Percentiles rank a stretch among this genome's conserved stretches.
phyloP scores from a whole-genome alignment of 2,797 vertebrate genomes.

The Sebastiscus tertius region DNA sequence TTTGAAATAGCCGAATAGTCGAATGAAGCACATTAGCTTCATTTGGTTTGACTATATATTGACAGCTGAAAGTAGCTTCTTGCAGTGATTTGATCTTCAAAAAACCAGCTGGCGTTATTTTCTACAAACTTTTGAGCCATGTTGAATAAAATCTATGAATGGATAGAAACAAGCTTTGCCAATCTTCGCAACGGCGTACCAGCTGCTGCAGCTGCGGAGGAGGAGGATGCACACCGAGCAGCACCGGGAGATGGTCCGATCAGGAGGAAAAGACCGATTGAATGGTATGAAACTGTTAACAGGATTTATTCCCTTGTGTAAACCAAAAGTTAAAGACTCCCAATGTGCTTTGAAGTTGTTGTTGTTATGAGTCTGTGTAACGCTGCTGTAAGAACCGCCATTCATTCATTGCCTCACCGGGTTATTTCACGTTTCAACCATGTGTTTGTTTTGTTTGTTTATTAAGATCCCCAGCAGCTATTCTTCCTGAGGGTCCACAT shows the following conservation, averaged over 20 bases:
- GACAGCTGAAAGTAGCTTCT: slow-evolving; percentile 42
- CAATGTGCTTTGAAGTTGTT: background rate
- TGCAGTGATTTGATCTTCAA: slow-evolving; percentile 19
- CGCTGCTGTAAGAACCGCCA: background rate
- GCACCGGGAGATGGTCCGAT: slow-evolving; percentile 44
- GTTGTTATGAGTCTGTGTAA: background rate
- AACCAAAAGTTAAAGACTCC: background rate
- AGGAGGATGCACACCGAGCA: slow-evolving; percentile 46
- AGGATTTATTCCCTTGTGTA: background rate
- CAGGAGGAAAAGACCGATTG: slow-evolving; percentile 73
- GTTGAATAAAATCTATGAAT: slow-evolving; percentile 86
- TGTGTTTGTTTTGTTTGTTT: background rate
- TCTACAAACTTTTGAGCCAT: slow-evolving; percentile 70
- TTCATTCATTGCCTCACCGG: background rate
- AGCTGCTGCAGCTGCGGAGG: slow-evolving; percentile 65
- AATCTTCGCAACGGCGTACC: slow-evolving; percentile 80
- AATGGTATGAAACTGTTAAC: slow-evolving; percentile 62
- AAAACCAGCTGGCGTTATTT: slow-evolving; percentile 29
- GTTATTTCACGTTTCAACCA: background rate
- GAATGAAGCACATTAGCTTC: slow-evolving; percentile 61
- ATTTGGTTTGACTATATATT: slow-evolving; percentile 45
- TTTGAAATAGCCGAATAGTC: slow-evolving; percentile 48
- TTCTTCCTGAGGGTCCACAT: too few species aligned
- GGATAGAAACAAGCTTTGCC: slow-evolving; percentile 81
- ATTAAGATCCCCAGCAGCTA: too few species aligned